Conservation (phyloP, 1,140 invertebrate genomes). For the Pseudomyrmex pallidus region DNA sequence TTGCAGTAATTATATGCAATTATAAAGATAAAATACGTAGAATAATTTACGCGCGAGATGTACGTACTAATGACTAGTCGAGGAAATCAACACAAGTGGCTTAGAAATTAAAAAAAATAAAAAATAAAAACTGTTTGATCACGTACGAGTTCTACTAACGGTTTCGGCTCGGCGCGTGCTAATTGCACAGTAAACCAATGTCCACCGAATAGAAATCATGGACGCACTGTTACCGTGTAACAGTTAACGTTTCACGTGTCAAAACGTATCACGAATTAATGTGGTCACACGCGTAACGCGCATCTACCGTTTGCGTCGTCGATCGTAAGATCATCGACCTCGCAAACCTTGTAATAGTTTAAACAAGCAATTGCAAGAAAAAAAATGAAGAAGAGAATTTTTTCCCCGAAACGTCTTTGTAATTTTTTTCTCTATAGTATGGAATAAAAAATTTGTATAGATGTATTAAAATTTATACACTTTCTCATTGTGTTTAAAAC, state of each 20-base stretch:
- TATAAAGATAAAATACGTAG: no score
- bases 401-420: no score
- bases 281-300: background rate
- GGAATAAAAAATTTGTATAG: background rate
- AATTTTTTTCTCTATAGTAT: no score
- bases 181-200: conserved; percentile 58
- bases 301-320: no score
- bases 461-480: background rate
- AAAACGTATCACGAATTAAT: background rate
- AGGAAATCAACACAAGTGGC: conserved; percentile 8
- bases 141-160: conserved; percentile 62
- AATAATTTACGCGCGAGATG: background rate
- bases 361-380: no score
- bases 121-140: conserved; percentile 42
- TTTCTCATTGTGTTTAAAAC: background rate
- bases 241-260: conserved; percentile 36
- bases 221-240: background rate
- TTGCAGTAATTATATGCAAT: no score
- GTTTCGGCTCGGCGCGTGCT: conserved; percentile 45
- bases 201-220: conserved; percentile 28
- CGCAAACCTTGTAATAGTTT: no score
- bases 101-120: conserved; percentile 15
- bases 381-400: no score
- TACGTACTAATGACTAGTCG: background rate
- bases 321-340: no score